Conservation (phyloP, 2,797 vertebrate species). For the Rhabdophis nuchalis region DNA sequence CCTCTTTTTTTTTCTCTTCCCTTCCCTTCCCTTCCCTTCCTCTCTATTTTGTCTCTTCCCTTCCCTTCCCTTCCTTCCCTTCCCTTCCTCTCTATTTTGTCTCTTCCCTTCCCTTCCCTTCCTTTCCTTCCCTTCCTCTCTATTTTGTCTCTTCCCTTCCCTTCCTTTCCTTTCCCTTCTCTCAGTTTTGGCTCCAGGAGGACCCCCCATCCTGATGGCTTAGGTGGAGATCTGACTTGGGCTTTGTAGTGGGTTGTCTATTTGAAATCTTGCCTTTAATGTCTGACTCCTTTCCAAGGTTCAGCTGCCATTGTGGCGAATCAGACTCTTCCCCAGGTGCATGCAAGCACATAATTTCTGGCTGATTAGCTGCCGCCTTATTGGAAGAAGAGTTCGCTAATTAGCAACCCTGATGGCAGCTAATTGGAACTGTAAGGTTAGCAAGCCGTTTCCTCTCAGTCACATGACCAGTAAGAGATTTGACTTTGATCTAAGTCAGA, state of each 20-base stretch:
- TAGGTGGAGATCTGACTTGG: slow-evolving; percentile 59
- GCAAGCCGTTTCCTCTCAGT: background rate
- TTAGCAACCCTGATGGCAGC: background rate
- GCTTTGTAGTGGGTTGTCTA: slow-evolving; percentile 54
- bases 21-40: too few relatives aligned
- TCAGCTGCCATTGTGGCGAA: background rate
- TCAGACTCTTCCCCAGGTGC: background rate
- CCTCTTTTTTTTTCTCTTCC: too few relatives aligned
- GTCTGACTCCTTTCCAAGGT: background rate
- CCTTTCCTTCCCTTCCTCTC: too few relatives aligned
- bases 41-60: accelerated
- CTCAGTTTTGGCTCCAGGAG: slow-evolving; percentile 35
- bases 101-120: too few relatives aligned
- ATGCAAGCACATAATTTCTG: background rate
- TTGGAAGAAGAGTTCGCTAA: background rate
- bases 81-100: background rate
- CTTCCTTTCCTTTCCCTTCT: background rate
- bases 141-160: too few relatives aligned
- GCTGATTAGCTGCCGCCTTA: background rate
- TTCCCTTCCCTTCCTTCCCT: accelerated
- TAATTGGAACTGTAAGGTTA: background rate
- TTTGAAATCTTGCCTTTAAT: slow-evolving; percentile 44
- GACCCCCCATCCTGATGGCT: slow-evolving; percentile 59
- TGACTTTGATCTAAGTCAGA: background rate
- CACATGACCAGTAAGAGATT: background rate